Base-by-base conservation (phyloP, 2,888 invertebrate genomes). In the Philopedon plagiatum region DNA sequence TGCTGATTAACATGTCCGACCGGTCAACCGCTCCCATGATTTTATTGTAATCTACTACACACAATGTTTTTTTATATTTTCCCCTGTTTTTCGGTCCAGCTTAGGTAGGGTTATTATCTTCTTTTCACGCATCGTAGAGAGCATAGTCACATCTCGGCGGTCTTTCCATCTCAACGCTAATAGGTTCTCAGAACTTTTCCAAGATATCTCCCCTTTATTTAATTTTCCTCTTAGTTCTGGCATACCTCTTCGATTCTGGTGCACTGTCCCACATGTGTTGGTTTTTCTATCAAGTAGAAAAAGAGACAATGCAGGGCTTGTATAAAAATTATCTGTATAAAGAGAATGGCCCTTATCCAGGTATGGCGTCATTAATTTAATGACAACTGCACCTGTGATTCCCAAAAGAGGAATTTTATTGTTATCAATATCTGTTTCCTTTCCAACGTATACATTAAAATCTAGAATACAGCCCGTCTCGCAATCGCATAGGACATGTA, bases 131-230 rank as follows among this genome's bases (percentile, higher is more conserved):
- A 80, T 65, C 60, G 80, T 80, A n/a, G 58, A 15, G 15, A 80
- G 71, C 21, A 81, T 73, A 44, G 58, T 60, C 7, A 82, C 78
- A 34, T 81, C 80, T 66, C 81, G 78, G 57, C 81, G 81, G 71
- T 83, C 82, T 49, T 78, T 76, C 81, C 82, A 83, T 76, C 84
- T 83, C 63, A 82, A 73, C 76, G 77, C 60, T 49, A 75, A 58
- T 13, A 37, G n/a, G 3, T 51, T 64, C 26, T 72, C 61, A 21
- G 57, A 65, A 54, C 71, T 71, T 58, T 37, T 71, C 56, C 63
- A 73, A n/a, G 56, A 67, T 15, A 63, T 58, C 71, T 75, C 73
- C 18, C 72, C 71, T 46, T 63, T 75, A 57, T 74, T 61, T 21
- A 75, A 46, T 67, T 73, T 76, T 72, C 71, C 67, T 57, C 46